A percentile compares a stretch with the other conserved stretches of the same genome.
Evolutionary conservation across 2,113 vertebrate species (phyloP).

Genomic region (Melanerpes aurifrons): DNA sequence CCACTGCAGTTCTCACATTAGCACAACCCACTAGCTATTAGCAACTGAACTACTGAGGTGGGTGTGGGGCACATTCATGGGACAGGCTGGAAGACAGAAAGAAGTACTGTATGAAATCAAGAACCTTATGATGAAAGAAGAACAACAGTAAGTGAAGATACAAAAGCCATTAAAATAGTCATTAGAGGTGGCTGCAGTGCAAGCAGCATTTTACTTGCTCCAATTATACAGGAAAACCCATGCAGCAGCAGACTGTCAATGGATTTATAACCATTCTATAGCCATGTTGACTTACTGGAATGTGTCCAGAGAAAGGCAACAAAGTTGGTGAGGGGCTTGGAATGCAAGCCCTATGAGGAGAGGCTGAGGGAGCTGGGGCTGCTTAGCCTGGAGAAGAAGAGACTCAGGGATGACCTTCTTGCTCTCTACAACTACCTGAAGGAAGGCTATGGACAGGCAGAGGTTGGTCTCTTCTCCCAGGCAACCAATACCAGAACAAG

Average conservation of each 20-base stretch:
- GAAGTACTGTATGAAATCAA: neutral
- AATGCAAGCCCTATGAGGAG: too few relatives aligned
- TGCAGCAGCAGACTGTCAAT: neutral
- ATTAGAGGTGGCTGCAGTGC: neutral
- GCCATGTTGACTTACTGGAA: neutral
- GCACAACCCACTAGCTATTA: neutral
- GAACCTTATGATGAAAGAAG: neutral
- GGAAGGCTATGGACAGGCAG: too few relatives aligned
- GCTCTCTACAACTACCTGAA: too few relatives aligned
- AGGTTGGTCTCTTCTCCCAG: too few relatives aligned
- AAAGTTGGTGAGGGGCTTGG: too few relatives aligned
- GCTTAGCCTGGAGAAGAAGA: too few relatives aligned
- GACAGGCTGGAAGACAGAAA: neutral
- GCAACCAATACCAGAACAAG: too few relatives aligned
- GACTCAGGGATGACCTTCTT: too few relatives aligned
- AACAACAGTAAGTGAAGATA: neutral
- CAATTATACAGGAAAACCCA: neutral
- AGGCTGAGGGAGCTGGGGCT: too few relatives aligned
- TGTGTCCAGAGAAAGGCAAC: too few relatives aligned
- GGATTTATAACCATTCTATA: neutral
- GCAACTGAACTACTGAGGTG: neutral
- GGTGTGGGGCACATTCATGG: neutral
- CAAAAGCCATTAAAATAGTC: neutral
- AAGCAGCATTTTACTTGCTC: neutral
- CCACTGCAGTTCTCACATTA: neutral